phyloP scores from a whole-genome alignment of 2,113 vertebrate genomes.

The Ibidorhyncha struthersii region DNA sequence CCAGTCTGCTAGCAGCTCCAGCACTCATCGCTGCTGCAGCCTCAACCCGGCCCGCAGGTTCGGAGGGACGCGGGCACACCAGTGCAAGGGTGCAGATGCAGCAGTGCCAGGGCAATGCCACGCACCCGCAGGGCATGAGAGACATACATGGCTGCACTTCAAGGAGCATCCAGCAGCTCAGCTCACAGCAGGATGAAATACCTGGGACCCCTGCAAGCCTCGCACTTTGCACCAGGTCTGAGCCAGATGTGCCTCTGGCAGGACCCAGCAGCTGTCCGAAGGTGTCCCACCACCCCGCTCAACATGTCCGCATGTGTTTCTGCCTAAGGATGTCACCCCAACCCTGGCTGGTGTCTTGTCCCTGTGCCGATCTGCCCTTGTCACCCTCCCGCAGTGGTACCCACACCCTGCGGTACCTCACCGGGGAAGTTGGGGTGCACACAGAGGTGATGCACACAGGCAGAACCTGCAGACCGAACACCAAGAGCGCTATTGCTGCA shows the following conservation, averaged over 20 bases:
- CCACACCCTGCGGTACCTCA: accelerated
- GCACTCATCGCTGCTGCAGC: slow-evolving; percentile 23
- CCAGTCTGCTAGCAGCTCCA: slow-evolving; percentile 74
- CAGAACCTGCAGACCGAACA: neutral
- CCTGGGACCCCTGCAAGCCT: neutral
- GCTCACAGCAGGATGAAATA: neutral
- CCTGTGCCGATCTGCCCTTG: neutral
- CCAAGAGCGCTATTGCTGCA: accelerated
- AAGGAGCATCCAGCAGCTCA: neutral
- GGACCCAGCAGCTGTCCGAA: neutral
- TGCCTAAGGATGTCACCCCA: neutral
- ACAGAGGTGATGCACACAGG: neutral
- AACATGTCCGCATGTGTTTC: neutral
- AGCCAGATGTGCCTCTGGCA: neutral
- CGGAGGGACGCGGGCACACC: accelerated
- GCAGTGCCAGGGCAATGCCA: neutral
- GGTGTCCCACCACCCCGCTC: neutral
- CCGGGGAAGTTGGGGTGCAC: accelerated
- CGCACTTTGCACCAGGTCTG: accelerated
- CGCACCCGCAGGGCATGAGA: accelerated
- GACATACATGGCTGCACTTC: accelerated
- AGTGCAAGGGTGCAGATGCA: neutral
- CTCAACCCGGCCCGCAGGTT: neutral
- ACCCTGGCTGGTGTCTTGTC: neutral
- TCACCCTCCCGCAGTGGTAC: neutral